Base-by-base conservation (phyloP, 2,797 vertebrate species). In the Chelonia mydas region DNA sequence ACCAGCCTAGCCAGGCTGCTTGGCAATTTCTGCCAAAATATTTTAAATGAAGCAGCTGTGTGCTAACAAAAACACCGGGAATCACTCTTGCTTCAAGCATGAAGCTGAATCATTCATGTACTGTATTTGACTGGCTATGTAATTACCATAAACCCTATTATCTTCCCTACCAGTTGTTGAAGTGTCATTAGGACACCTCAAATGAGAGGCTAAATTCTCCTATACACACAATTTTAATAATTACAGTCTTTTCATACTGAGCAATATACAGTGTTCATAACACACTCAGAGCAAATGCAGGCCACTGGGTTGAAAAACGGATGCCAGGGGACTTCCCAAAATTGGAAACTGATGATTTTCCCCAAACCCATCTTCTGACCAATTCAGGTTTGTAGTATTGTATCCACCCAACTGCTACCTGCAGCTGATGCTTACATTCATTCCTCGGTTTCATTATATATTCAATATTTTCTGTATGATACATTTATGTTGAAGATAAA, bases 41-140 rank as follows among this genome's bases (percentile, higher is more conserved):
- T 93, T 96, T 93, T 4, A 94, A 97, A 96, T 57, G 61, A 92
- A 96, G 95, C 96, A 97, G 97, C 96, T 97, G 97, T 31, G 85
- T 10, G 3, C 33, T 88, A 77, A 85, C 13, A 31, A 88, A 90
- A 92, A 3, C 2, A 12, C 88, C 12, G 78, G 92, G 94, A 68
- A 77, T 7, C 21, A 53, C 72, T 91, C 81, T 88, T 16, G 1
- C 79, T 89, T 41, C 11, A 37, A 95, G 94, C 87, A 49, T 11
- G 92, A 68, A 88, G 47, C 80, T 85, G 95, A 96, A 2, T 87
- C 94, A 5, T n/a, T 91, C 87, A 28, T 27, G 2, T 0, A 9
- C 0, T 1, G 90, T 87, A 77, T 83, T 41, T 90, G 90, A 92
- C 90, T 17, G 95, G 86, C 88, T 3, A 79, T 51, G 87, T 50